phyloP scores from a whole-genome alignment of 2,888 invertebrate genomes.

The Volucella zonaria region DNA sequence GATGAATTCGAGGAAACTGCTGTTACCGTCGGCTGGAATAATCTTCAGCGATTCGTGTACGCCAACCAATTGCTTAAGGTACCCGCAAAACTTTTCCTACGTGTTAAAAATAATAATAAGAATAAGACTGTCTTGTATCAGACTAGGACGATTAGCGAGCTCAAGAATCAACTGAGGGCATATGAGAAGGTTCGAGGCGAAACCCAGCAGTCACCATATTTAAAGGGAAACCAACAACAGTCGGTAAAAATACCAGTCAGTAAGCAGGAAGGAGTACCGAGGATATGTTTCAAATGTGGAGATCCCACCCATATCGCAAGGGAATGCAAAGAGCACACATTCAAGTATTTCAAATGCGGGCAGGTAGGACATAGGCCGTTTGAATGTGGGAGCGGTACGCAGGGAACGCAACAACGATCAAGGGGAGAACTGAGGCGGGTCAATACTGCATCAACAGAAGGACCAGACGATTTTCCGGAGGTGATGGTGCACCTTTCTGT shows the following conservation, averaged over 20 bases:
- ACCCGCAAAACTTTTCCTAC: too few relatives aligned
- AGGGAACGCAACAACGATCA: neutral
- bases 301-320: neutral
- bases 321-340: neutral
- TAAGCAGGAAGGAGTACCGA: constrained; percentile 2
- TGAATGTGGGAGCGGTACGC: neutral
- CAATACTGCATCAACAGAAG: constrained; percentile 24
- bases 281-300: constrained; percentile 32
- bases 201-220: constrained; percentile 35
- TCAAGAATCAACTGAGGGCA: constrained; percentile 36
- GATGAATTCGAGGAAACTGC: too few relatives aligned
- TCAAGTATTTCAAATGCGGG: constrained; percentile 16
- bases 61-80: too few relatives aligned
- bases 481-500: neutral
- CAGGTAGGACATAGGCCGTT: neutral
- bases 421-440: neutral
- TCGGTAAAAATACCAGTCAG: neutral
- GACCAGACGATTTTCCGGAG: constrained; percentile 7
- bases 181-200: constrained; percentile 35
- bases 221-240: constrained; percentile 10
- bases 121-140: constrained; percentile 58
- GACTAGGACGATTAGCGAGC: constrained; percentile 1
- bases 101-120: too few relatives aligned
- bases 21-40: too few relatives aligned
- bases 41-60: too few relatives aligned